phyloP scores from a whole-genome alignment of 2,113 vertebrate species.

The Lasiurus borealis region DNA sequence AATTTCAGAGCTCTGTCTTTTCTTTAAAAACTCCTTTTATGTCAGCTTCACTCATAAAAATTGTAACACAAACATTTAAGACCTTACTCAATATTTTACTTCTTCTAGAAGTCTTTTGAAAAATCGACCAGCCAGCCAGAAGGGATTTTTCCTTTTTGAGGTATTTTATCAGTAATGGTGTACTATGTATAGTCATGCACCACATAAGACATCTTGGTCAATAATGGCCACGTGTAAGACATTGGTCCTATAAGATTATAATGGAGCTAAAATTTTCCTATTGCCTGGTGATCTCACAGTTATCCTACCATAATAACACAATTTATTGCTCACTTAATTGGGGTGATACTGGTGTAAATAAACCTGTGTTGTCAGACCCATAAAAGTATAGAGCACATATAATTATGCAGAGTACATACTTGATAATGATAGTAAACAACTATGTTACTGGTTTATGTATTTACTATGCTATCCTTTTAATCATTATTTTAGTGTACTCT shows the following conservation, averaged over 20 bases:
- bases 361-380: not conserved
- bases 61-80: not conserved
- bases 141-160: not conserved
- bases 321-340: not conserved
- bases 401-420: not conserved
- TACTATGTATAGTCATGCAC: not conserved
- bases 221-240: not conserved
- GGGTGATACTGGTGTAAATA: not conserved
- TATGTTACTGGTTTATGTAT: not conserved
- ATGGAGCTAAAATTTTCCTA: not conserved
- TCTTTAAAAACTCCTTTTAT: not conserved
- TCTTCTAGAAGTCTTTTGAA: constrained; percentile 37
- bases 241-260: not conserved
- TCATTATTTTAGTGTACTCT: not conserved
- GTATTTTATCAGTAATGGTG: not conserved
- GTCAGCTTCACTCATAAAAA: not conserved
- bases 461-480: not conserved
- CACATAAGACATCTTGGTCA: not conserved
- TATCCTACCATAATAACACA: not conserved
- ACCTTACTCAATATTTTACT: not conserved
- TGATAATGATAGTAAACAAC: not conserved
- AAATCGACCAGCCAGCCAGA: not conserved
- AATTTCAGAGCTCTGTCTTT: not conserved
- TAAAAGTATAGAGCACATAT: not conserved
- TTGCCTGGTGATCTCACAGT: not conserved